Evolutionary conservation across 1,140 invertebrate genomes (phyloP).

Genomic region (Battus philenor): DNA sequence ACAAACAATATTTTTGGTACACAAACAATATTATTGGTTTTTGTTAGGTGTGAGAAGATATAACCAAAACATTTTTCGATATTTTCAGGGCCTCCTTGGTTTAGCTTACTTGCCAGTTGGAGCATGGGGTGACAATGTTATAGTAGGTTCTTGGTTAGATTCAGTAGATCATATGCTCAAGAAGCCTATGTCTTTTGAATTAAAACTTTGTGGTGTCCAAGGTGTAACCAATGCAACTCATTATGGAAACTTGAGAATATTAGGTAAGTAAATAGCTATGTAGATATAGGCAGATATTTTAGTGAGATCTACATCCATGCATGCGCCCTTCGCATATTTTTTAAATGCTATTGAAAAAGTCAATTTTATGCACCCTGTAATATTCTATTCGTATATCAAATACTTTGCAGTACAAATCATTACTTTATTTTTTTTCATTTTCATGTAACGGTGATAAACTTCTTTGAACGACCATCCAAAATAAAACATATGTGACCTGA

Average conservation of each 20-base stretch:
- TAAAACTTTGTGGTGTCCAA: conserved; percentile 50
- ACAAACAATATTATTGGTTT: not conserved
- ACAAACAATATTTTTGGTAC: too few species aligned
- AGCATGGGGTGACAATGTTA: conserved; percentile 52
- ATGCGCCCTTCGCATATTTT: too few species aligned
- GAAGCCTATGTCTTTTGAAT: conserved; percentile 45
- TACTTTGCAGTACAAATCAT: too few species aligned
- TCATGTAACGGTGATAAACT: too few species aligned
- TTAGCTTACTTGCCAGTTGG: conserved; percentile 59
- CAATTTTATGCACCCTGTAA: too few species aligned
- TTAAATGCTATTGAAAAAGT: too few species aligned
- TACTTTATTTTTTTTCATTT: too few species aligned
- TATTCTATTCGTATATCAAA: too few species aligned
- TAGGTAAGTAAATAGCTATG: conserved; percentile 36
- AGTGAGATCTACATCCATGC: too few species aligned
- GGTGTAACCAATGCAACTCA: conserved; percentile 51
- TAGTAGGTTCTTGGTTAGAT: conserved; percentile 63
- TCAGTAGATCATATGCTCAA: conserved; percentile 39
- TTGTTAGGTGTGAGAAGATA: not conserved
- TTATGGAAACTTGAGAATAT: conserved; percentile 55
- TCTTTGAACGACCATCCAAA: too few species aligned
- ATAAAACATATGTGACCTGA: too few species aligned
- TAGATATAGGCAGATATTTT: too few species aligned
- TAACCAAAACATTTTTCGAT: conserved; percentile 2
- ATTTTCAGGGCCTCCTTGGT: conserved; percentile 53